Base-by-base conservation (phyloP, 2,113 vertebrate genomes). In the Tachysurus vachellii region DNA sequence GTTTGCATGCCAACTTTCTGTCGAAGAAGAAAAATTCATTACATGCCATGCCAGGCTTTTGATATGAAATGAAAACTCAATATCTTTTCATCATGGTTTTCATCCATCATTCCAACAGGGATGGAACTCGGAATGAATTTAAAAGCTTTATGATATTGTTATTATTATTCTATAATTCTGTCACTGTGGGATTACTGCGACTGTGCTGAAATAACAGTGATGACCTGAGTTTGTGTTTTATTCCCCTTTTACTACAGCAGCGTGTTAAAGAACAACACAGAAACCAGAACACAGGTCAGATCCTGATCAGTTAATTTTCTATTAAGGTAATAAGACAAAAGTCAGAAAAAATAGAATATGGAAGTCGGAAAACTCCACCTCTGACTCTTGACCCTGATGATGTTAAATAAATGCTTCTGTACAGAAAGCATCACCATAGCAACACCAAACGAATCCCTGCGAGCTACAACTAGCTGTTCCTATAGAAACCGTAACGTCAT, bases 1-100 rank as follows among this genome's bases (percentile, higher is more conserved):
- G 76, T 80, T 73, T 88, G 64, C 68, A 89, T 73, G 68, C 80
- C 83, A 80, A 68, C 71, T 82, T 81, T 61, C 76, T 85, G 71
- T 89, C 80, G 82, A 80, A 66, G 76, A 54, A 73, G 70, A 80
- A 80, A 54, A 85, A 68, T 76, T 47, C 8, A 57, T 83, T 83
- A 53, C 57, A 50, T 59, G 66, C 42, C 64, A 36, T 89, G 80
- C 76, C 87, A 83, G 75, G 61, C 28, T 76, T 88, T 80, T 83
- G 89, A 88, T 88, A 53, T 83, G 64, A 11, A 57, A 14, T 80
- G 47, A 80, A 85, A 86, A 68, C 77, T 56, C 21, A 80, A 76
- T 76, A 61, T 28, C 62, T 79, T 79, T 77, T 61, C 42, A 81
- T 81, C 31, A 59, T 16, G 26, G 3, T 11, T 14, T 61, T 61